phyloP scores from a whole-genome alignment of 2,113 vertebrate species.

The Nanorana parkeri region DNA sequence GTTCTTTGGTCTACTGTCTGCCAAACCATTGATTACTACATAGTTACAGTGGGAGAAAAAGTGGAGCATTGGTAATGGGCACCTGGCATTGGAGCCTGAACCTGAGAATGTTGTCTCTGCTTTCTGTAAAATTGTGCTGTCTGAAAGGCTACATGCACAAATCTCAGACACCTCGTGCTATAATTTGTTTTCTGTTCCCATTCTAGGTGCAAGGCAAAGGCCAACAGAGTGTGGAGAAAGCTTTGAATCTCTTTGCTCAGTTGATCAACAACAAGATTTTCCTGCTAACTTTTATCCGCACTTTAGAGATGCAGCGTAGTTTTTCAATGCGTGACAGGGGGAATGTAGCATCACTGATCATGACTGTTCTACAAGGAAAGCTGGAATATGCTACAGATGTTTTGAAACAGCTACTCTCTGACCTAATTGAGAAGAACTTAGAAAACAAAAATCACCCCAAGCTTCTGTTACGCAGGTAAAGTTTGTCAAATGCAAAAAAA shows the following conservation, averaged over 20 bases:
- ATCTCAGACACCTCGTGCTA: too few relatives aligned
- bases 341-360: constrained; percentile 97
- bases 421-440: constrained; percentile 97
- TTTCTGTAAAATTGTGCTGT: too few relatives aligned
- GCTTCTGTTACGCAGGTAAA: constrained; percentile 92
- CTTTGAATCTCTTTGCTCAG: constrained; percentile 94
- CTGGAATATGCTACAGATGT: constrained; percentile 97
- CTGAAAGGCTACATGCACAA: too few relatives aligned
- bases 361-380: constrained; percentile 94
- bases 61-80: too few relatives aligned
- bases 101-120: too few relatives aligned
- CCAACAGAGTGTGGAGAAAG: constrained; percentile 95
- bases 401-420: constrained; percentile 93
- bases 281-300: constrained; percentile 95
- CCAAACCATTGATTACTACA: too few relatives aligned
- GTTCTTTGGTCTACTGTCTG: too few relatives aligned
- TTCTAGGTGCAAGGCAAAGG: constrained; percentile 92
- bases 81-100: too few relatives aligned
- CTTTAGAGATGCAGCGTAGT: constrained; percentile 92
- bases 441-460: constrained; percentile 99
- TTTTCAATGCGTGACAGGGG: constrained; percentile 98
- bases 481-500: not conserved
- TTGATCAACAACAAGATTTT: constrained; percentile 99
- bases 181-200: not conserved
- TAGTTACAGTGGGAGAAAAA: too few relatives aligned